Conservation (phyloP, 2,888 invertebrate species). For the Oscheius onirici region DNA sequence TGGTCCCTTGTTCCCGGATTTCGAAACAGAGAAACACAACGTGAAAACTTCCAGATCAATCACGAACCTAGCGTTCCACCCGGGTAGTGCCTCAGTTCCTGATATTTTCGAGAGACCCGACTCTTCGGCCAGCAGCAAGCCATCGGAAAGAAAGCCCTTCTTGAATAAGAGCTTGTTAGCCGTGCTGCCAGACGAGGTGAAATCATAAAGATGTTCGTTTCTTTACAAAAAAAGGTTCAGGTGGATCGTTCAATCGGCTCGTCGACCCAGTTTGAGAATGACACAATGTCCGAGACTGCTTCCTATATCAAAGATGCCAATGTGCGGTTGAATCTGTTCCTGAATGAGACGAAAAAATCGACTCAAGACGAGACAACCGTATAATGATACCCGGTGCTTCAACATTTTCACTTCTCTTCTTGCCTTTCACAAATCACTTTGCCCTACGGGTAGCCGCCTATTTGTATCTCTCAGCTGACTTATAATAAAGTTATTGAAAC, state of each 20-base stretch:
- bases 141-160: neutral
- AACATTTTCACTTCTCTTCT: neutral
- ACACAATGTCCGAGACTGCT: conserved; percentile 36
- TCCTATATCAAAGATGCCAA: conserved; percentile 55
- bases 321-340: conserved; percentile 54
- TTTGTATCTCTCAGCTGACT: conserved; percentile 1
- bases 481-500: neutral
- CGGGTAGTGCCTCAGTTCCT: conserved; percentile 36
- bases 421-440: conserved; percentile 5
- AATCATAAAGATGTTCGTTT: too few species aligned
- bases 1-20: too few species aligned
- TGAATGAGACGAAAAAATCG: conserved; percentile 42
- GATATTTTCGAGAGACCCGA: conserved; percentile 55
- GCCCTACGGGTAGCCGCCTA: conserved; percentile 6
- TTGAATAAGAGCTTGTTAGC: conserved; percentile 28
- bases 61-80: conserved; percentile 50
- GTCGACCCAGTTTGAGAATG: conserved; percentile 57
- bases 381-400: conserved; percentile 21
- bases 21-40: too few species aligned
- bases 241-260: conserved; percentile 59
- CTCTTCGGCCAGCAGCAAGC: conserved; percentile 30
- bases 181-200: conserved; percentile 51
- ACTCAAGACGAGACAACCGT: conserved; percentile 54
- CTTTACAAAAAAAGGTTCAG: conserved; percentile 1
- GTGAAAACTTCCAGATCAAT: conserved; percentile 47